Base-by-base conservation (phyloP, 2,113 vertebrate genomes). In the Phrynosoma platyrhinos region DNA sequence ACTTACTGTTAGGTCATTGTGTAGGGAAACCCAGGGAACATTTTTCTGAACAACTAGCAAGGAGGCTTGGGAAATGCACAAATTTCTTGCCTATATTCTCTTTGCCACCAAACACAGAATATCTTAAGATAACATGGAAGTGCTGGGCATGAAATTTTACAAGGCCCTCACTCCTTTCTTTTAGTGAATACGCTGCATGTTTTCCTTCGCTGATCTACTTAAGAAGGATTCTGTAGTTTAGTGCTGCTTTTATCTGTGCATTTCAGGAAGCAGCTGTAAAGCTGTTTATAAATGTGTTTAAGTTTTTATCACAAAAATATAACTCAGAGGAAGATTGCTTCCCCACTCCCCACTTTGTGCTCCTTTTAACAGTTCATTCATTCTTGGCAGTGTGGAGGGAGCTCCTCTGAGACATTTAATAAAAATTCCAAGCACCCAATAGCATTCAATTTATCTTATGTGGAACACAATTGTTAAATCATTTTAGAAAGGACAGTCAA, bases 131-230 rank as follows among this genome's bases (percentile, higher is more conserved):
- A 92, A 91, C 92, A 85, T 82, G 90, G 71, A 91, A 93, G 90
- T 83, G 78, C 88, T 74, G 88, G 83, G 83, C 92, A 89, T 94
- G 92, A 94, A 94, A 93, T 94, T 95, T 94, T 93, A 91, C 88
- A 95, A 40, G 91, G 83, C 89, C 90, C 79, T 85, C 30, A 1
- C 92, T 92, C 91, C 85, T 82, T 85, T 92, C 92, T 93, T 89
- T 93, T 92, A 82, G 13, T 82, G 90, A 92, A 92, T 94, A 93
- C 87, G 90, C 92, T 88, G 91, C 77, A 83, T 85, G 89, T 79
- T 93, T 87, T 91, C 85, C 93, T 90, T 87, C 88, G 78, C 79
- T 3, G 27, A 94, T 84, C 90, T 92, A 53, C 87, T 94, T 93
- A 90, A 92, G 91, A 82, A 79, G 83, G 88, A 92, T 95, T 94